Conservation (phyloP, 2,113 vertebrate species). For the Trematomus loennbergii region DNA sequence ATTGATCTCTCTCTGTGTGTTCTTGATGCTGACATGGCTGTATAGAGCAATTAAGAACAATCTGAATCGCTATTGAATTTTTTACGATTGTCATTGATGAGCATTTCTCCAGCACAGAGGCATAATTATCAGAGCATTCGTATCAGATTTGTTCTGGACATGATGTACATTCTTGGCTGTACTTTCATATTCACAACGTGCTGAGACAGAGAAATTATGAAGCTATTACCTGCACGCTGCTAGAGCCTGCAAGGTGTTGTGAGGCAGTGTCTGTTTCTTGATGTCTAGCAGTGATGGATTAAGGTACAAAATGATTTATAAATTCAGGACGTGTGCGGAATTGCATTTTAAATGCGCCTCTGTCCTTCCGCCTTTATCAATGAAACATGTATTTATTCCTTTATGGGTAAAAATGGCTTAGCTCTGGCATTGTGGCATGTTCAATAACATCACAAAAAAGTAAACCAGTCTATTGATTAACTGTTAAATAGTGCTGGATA, state of each 20-base stretch:
- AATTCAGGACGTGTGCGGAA: constrained; percentile 64
- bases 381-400: constrained; percentile 33
- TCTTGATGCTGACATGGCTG: constrained; percentile 25
- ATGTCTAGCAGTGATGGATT: constrained; percentile 71
- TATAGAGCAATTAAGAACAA: constrained; percentile 18
- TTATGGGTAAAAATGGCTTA: constrained; percentile 10
- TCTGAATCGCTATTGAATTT: constrained; percentile 34
- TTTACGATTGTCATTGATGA: constrained; percentile 21
- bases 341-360: constrained; percentile 60
- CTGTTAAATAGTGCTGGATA: constrained; percentile 36
- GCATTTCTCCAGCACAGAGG: constrained; percentile 1
- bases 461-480: constrained; percentile 47
- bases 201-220: constrained; percentile 51
- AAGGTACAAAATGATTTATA: constrained; percentile 67
- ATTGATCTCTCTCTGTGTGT: constrained; percentile 48
- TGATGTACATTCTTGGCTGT: constrained; percentile 33
- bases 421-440: constrained; percentile 17
- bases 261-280: constrained; percentile 52
- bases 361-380: constrained; percentile 39
- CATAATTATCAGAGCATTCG: constrained; percentile 25
- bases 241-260: constrained; percentile 54
- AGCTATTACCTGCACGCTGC: constrained; percentile 68
- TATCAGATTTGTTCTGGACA: constrained; percentile 21
- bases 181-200: constrained; percentile 55
- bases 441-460: constrained; percentile 26